These are phyloP conservation scores for Chrysotoxum bicinctum DNA, from an alignment of 2,888 invertebrate genomes.

Conservation along the genomic window DNA sequence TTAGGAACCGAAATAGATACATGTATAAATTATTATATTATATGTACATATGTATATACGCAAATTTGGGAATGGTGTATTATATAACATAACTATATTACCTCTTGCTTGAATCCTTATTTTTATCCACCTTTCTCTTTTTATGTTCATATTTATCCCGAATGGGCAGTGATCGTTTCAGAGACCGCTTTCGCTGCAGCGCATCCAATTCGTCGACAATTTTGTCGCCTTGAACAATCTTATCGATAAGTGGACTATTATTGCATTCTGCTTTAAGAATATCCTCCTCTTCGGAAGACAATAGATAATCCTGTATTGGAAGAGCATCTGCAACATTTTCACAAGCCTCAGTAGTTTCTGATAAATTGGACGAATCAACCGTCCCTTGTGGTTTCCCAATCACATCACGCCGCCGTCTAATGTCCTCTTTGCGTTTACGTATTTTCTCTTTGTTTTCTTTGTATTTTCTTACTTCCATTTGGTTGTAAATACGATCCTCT, in stretches of 20 bases:
- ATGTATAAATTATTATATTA: too few relatives aligned
- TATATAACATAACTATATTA: constrained; percentile 51
- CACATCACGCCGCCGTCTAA: constrained; percentile 70
- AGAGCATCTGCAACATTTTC: constrained; percentile 55
- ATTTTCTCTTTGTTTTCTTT: constrained; percentile 91
- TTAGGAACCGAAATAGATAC: too few relatives aligned
- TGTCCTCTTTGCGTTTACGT: constrained; percentile 82
- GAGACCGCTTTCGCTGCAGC: constrained; percentile 75
- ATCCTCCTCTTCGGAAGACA: constrained; percentile 78
- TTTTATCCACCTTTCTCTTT: constrained; percentile 75
- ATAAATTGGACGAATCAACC: not conserved
- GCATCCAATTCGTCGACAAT: constrained; percentile 79
- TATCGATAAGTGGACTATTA: constrained; percentile 76
- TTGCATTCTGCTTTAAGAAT: constrained; percentile 74
- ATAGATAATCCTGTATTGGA: constrained; percentile 77
- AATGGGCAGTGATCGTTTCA: constrained; percentile 75
- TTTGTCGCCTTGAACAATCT: constrained; percentile 77
- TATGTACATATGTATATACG: too few relatives aligned
- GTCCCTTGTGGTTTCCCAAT: not conserved
- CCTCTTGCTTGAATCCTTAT: constrained; percentile 74
- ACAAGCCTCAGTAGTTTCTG: constrained; percentile 33
- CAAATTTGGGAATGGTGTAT: too few relatives aligned
- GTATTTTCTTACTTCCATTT: constrained; percentile 88
- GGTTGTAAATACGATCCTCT: constrained; percentile 88
- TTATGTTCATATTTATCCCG: constrained; percentile 75